Evolutionary conservation across 2,797 vertebrate genomes (phyloP).

Genomic region (Trachurus trachurus): DNA sequence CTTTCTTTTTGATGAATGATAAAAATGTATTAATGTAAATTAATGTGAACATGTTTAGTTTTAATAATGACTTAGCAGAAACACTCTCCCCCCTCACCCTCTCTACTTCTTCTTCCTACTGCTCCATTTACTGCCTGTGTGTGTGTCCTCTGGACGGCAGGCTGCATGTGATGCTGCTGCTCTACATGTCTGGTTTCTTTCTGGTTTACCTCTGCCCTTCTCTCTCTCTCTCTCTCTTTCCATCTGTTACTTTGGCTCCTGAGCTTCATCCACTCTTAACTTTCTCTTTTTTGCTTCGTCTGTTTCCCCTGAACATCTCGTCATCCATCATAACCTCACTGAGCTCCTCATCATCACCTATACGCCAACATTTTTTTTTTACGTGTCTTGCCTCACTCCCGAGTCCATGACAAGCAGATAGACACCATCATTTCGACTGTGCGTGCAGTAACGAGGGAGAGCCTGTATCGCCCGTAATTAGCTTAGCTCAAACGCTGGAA

Average conservation of each 20-base stretch:
- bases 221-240: conserved; percentile 26
- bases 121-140: conserved; percentile 36
- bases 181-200: conserved; percentile 50
- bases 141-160: conserved; percentile 33
- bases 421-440: too few relatives aligned
- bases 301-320: conserved; percentile 16
- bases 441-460: too few relatives aligned
- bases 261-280: conserved; percentile 4
- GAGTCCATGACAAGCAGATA: too few relatives aligned
- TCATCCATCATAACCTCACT: background rate
- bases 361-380: too few relatives aligned
- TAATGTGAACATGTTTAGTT: too few relatives aligned
- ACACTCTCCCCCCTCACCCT: conserved; percentile 2
- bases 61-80: conserved; percentile 6
- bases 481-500: too few relatives aligned
- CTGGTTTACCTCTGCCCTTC: background rate
- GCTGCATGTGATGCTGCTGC: conserved; percentile 40
- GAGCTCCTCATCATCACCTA: background rate
- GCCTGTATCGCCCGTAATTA: too few relatives aligned
- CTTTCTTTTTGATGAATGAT: too few relatives aligned
- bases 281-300: conserved; percentile 11
- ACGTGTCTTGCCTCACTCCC: too few relatives aligned
- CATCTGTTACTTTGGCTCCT: conserved; percentile 30
- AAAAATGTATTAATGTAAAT: too few relatives aligned
- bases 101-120: conserved; percentile 27